These are phyloP conservation scores for Coccyzus lansbergi DNA, from an alignment of 2,797 vertebrate genomes.

Conservation along the genomic window DNA sequence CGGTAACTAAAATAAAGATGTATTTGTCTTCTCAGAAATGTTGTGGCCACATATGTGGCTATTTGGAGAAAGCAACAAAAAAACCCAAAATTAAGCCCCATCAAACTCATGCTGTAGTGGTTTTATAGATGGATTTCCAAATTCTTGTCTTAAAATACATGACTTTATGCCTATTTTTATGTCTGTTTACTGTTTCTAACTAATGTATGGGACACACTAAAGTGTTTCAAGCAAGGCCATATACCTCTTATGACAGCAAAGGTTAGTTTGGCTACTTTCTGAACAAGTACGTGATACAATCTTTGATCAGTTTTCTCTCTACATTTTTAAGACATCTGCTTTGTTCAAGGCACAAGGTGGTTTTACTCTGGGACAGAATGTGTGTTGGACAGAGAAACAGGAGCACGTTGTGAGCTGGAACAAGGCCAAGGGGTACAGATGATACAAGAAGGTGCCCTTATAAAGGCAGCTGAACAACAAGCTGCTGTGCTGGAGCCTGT, in stretches of 20 bases:
- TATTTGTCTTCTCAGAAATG: conserved; percentile 48
- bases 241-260: not conserved
- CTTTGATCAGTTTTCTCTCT: not conserved
- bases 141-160: not conserved
- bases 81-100: not conserved
- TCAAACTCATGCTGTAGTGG: not conserved
- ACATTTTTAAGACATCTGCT: not conserved
- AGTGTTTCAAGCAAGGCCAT: not conserved
- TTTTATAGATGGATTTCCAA: not conserved
- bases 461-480: not conserved
- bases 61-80: not conserved
- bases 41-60: not conserved
- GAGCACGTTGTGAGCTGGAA: not conserved
- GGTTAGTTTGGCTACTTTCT: not conserved
- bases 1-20: conserved; percentile 63
- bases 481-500: not conserved
- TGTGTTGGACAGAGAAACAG: not conserved
- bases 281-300: not conserved
- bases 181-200: not conserved
- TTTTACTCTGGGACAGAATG: not conserved
- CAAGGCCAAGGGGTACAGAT: not conserved
- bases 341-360: not conserved
- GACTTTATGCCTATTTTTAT: not conserved
- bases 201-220: not conserved
- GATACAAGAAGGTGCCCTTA: not conserved